These are phyloP conservation scores for Aeoliscus strigatus DNA, from an alignment of 2,797 vertebrate genomes.

Conservation along the genomic window DNA sequence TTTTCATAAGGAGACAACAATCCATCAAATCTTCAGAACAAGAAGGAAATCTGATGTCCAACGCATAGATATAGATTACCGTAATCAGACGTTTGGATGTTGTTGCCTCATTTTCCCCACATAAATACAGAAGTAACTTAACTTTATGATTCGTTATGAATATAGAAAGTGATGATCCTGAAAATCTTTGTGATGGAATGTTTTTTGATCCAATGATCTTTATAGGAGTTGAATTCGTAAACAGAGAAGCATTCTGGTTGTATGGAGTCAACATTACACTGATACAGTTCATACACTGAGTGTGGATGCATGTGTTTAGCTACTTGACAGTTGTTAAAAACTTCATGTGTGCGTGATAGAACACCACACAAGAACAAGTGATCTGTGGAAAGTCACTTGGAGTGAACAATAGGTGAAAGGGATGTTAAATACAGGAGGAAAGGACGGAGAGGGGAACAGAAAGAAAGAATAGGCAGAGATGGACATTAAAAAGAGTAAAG, in stretches of 20 bases:
- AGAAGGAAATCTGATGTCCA: background rate
- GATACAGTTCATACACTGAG: slow-evolving; percentile 3
- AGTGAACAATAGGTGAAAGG: slow-evolving; percentile 8
- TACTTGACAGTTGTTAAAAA: slow-evolving; percentile 9
- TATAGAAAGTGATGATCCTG: no score
- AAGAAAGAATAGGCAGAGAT: slow-evolving; percentile 9
- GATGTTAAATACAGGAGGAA: slow-evolving; percentile 14
- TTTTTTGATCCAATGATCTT: no score
- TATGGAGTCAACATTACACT: slow-evolving; percentile 1
- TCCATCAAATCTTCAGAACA: background rate
- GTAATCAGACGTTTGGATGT: no score
- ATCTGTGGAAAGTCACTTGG: slow-evolving; percentile 13
- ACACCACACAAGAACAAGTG: slow-evolving; percentile 10
- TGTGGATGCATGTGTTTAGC: slow-evolving; percentile 16
- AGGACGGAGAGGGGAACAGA: slow-evolving; percentile 7
- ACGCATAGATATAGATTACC: no score
- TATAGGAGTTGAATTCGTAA: slow-evolving; percentile 1
- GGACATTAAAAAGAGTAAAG: background rate
- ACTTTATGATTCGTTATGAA: no score
- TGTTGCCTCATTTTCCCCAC: no score
- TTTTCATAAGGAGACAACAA: slow-evolving; percentile 1
- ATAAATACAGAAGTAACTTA: no score
- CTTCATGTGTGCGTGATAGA: slow-evolving; percentile 17
- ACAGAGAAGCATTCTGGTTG: slow-evolving; percentile 15
- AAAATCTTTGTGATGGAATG: no score